Conservation (phyloP, 2,113 vertebrate genomes). For the Anarrhichthys ocellatus region DNA sequence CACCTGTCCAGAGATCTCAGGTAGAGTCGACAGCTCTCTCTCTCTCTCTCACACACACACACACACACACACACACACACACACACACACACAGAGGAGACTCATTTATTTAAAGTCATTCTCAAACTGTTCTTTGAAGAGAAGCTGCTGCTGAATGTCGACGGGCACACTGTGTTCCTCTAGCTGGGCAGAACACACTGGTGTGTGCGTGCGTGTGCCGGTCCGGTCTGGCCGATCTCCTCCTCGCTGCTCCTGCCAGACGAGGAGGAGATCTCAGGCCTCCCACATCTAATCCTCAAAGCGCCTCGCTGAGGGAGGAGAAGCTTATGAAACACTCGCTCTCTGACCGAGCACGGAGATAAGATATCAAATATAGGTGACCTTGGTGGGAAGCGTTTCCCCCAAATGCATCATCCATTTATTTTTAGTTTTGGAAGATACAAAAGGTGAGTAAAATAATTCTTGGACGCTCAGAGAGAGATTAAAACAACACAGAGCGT, state of each 20-base stretch:
- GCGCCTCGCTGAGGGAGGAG: conserved; percentile 30
- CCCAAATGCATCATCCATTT: not conserved
- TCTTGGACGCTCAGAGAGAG: too few species aligned
- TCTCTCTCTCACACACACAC: not conserved
- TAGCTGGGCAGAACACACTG: too few species aligned
- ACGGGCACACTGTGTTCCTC: not conserved
- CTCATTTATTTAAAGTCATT: not conserved
- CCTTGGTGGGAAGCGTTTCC: too few species aligned
- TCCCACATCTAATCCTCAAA: conserved; percentile 60
- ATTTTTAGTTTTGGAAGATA: not conserved
- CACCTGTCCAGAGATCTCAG: conserved; percentile 85
- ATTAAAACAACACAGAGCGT: too few species aligned
- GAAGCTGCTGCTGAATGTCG: not conserved
- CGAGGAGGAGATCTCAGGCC: conserved; percentile 50
- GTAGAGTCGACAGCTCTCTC: conserved; percentile 81
- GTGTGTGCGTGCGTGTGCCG: not conserved
- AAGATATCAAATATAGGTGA: not conserved
- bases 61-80: too few species aligned
- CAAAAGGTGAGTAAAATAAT: not conserved
- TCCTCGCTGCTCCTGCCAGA: conserved; percentile 34
- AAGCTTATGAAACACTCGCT: not conserved
- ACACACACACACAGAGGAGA: not conserved
- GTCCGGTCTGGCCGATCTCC: too few species aligned
- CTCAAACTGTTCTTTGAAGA: not conserved
- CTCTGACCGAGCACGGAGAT: not conserved